Conservation (phyloP, 2,888 invertebrate genomes). For the Cremastobaeus sp. region DNA sequence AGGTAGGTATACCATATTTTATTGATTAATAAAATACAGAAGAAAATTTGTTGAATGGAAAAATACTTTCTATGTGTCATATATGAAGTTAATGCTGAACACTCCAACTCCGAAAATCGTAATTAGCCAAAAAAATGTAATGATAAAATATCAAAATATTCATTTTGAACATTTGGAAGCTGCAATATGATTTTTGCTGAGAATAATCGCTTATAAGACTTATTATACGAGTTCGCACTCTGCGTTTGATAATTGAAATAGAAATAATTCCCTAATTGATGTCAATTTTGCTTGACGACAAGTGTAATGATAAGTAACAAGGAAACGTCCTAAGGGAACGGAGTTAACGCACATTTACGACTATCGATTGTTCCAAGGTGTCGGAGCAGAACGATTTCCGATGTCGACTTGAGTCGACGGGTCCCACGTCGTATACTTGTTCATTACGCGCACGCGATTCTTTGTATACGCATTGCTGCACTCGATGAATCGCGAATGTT, state of each 20-base stretch:
- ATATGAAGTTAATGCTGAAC: no score
- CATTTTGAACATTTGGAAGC: no score
- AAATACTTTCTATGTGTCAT: no score
- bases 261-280: conserved; percentile 68
- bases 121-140: no score
- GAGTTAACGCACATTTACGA: conserved; percentile 59
- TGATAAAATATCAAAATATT: no score
- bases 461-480: conserved; percentile 58
- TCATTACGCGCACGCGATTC: conserved; percentile 61
- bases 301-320: conserved; percentile 49
- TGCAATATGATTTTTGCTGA: no score
- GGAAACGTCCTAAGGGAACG: conserved; percentile 58
- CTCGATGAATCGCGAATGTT: conserved; percentile 60
- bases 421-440: conserved; percentile 55
- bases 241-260: conserved; percentile 64
- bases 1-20: no score
- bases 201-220: no score
- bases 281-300: conserved; percentile 66
- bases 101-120: no score
- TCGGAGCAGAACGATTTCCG: conserved; percentile 61
- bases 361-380: conserved; percentile 61
- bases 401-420: conserved; percentile 59
- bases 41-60: no score
- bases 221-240: no score
- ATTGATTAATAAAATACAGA: no score